Evolutionary conservation across 1,140 invertebrate genomes (phyloP).

Genomic region (Rhopalosiphum padi): DNA sequence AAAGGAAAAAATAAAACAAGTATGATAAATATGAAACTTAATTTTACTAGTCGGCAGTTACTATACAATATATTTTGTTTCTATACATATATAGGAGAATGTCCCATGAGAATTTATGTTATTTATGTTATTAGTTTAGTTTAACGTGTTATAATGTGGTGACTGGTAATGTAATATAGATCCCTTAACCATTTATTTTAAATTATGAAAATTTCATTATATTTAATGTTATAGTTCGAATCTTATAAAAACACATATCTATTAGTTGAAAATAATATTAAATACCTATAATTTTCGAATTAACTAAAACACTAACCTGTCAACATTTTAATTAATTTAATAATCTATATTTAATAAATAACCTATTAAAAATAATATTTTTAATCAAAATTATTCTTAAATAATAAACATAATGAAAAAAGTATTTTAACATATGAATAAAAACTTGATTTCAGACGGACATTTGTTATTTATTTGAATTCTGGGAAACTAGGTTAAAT

Average conservation of each 20-base stretch:
- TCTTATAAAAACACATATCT: neutral
- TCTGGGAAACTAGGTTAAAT: neutral
- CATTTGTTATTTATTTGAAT: neutral
- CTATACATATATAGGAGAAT: neutral
- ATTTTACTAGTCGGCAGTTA: neutral
- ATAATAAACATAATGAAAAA: neutral
- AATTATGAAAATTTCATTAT: neutral
- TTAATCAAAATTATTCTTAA: neutral
- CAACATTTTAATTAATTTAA: neutral
- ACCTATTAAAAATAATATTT: neutral
- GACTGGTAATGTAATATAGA: neutral
- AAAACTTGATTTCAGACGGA: neutral
- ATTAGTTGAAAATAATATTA: neutral
- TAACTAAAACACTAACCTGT: neutral
- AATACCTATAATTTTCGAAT: neutral
- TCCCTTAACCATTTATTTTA: neutral
- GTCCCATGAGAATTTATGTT: neutral
- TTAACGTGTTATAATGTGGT: neutral
- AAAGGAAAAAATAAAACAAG: neutral
- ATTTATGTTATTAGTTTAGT: conserved; percentile 18
- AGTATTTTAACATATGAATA: neutral
- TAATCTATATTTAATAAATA: neutral
- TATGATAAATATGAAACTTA: neutral
- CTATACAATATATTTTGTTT: neutral
- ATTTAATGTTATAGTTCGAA: neutral